Conservation (phyloP, 2,888 invertebrate genomes). For the Nemapogon koenigi region DNA sequence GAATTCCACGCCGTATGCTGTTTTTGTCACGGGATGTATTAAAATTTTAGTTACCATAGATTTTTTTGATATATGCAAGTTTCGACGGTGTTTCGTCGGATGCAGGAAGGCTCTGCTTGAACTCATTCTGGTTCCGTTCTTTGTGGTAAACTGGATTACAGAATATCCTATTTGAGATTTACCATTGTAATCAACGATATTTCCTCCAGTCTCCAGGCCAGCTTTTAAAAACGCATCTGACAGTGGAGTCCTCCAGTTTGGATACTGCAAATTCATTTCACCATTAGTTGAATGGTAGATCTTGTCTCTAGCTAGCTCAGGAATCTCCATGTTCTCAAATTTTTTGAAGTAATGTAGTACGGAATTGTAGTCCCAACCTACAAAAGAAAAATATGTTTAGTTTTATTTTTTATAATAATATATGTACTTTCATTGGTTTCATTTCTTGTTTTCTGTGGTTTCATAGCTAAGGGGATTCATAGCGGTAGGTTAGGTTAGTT, state of each 20-base stretch:
- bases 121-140: constrained; percentile 75
- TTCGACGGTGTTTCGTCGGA: constrained; percentile 61
- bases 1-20: constrained; percentile 66
- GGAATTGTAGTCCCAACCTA: constrained; percentile 73
- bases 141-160: constrained; percentile 69
- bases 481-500: too few species aligned
- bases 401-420: background rate
- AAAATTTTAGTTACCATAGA: constrained; percentile 67
- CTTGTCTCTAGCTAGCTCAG: constrained; percentile 49
- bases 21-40: constrained; percentile 51
- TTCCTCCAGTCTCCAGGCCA: constrained; percentile 69
- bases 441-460: background rate
- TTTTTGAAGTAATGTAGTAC: constrained; percentile 74
- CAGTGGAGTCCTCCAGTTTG: constrained; percentile 62
- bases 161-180: constrained; percentile 72
- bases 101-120: constrained; percentile 76
- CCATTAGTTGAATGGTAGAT: constrained; percentile 67
- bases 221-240: constrained; percentile 68
- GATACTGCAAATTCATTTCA: constrained; percentile 67
- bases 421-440: background rate
- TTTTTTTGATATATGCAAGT: constrained; percentile 68
- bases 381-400: constrained; percentile 13
- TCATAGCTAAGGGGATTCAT: too few species aligned
- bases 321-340: constrained; percentile 67
- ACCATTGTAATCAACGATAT: constrained; percentile 68